Evolutionary conservation across 2,888 invertebrate genomes (phyloP).

Genomic region (Agrilus biguttatus): DNA sequence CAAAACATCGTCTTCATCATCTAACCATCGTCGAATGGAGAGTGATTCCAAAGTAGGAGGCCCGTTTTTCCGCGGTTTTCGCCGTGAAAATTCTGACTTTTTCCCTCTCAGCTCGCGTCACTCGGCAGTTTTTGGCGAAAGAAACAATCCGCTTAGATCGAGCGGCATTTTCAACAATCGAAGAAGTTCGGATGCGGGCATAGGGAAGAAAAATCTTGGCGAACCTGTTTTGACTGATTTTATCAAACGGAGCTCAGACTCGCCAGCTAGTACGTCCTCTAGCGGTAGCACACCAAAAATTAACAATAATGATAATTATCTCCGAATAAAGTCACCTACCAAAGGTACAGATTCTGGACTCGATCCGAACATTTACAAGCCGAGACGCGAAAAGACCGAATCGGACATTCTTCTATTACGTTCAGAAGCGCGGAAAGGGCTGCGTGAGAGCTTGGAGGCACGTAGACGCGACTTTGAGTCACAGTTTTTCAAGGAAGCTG

Average conservation of each 20-base stretch:
- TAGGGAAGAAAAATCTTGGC: conserved; percentile 39
- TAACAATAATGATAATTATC: conserved; percentile 29
- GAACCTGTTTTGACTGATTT: conserved; percentile 62
- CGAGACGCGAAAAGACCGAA: conserved; percentile 78
- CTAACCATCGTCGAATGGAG: conserved; percentile 55
- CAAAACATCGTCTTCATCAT: conserved; percentile 26
- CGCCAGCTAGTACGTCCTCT: conserved; percentile 3
- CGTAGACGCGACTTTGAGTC: conserved; percentile 33
- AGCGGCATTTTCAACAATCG: conserved; percentile 59
- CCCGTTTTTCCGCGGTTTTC: conserved; percentile 63
- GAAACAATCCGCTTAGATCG: conserved; percentile 41
- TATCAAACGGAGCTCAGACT: conserved; percentile 39
- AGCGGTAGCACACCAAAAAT: background rate
- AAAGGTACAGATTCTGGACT: conserved; percentile 3
- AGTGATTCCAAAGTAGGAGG: conserved; percentile 55
- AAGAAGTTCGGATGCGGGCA: conserved; percentile 38
- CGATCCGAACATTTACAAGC: conserved; percentile 27
- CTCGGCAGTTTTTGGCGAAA: conserved; percentile 49
- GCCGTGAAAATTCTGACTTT: conserved; percentile 73
- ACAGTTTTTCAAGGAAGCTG: conserved; percentile 30
- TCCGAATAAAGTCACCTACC: conserved; percentile 6
- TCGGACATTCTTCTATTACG: conserved; percentile 69
- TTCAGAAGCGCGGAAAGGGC: conserved; percentile 36
- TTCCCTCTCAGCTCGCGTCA: conserved; percentile 64
- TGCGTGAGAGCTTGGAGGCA: conserved; percentile 33